These are phyloP conservation scores for Caenorhabditis becei DNA, from an alignment of 2,888 invertebrate species.

Conservation along the genomic window DNA sequence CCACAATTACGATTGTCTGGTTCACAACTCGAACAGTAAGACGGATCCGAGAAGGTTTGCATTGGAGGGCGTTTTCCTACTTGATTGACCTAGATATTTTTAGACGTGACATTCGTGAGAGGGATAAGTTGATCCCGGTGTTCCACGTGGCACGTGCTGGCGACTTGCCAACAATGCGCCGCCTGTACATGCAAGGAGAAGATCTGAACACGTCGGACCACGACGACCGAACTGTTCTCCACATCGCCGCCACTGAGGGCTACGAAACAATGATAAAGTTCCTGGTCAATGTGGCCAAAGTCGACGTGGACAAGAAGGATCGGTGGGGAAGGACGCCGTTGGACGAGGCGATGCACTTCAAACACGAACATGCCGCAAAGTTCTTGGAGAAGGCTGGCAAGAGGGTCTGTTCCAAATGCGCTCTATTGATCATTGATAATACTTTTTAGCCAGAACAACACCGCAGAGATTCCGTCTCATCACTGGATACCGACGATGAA, in stretches of 20 bases:
- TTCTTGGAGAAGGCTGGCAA: slow-evolving; percentile 85
- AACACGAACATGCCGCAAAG: slow-evolving; percentile 82
- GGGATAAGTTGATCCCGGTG: slow-evolving; percentile 54
- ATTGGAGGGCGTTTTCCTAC: neutral
- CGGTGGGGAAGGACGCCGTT: slow-evolving; percentile 71
- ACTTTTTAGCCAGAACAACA: slow-evolving; percentile 50
- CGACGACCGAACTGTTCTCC: slow-evolving; percentile 72
- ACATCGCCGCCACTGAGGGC: slow-evolving; percentile 77
- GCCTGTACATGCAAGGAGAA: slow-evolving; percentile 75
- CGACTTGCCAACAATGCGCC: slow-evolving; percentile 56
- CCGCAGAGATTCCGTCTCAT: slow-evolving; percentile 51
- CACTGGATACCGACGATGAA: slow-evolving; percentile 51
- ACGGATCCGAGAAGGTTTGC: slow-evolving; percentile 57
- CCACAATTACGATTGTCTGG: slow-evolving; percentile 88
- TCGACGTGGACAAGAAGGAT: slow-evolving; percentile 72
- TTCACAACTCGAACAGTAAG: slow-evolving; percentile 69
- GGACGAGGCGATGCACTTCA: slow-evolving; percentile 75
- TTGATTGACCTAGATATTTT: neutral
- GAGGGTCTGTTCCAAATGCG: slow-evolving; percentile 10
- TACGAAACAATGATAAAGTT: slow-evolving; percentile 75
- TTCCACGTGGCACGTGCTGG: slow-evolving; percentile 62
- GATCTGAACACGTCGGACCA: slow-evolving; percentile 77
- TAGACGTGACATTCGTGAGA: slow-evolving; percentile 54
- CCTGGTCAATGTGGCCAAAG: slow-evolving; percentile 73
- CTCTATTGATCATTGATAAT: neutral